A percentile compares a stretch with the other conserved stretches of the same genome.
Evolutionary conservation across 2,888 invertebrate genomes (phyloP).

Genomic region (Pterobdella sp.): DNA sequence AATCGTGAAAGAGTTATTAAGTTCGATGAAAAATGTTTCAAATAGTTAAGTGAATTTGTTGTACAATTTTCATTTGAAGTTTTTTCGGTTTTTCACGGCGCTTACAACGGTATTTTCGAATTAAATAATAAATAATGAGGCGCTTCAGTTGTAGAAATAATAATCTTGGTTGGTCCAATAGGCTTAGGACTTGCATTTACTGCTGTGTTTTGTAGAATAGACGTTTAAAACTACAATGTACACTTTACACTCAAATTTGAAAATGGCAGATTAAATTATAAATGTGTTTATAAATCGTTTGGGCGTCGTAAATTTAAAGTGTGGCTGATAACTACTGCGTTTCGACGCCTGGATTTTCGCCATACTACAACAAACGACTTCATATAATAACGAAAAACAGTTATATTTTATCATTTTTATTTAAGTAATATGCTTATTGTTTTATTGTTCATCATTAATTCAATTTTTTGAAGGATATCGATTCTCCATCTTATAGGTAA

Average conservation of each 20-base stretch:
- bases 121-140: neutral
- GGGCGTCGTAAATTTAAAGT: neutral
- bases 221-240: constrained; percentile 1
- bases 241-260: constrained; percentile 3
- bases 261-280: neutral
- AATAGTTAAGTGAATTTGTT: neutral
- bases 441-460: neutral
- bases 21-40: neutral
- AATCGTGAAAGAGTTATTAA: neutral
- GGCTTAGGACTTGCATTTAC: constrained; percentile 13
- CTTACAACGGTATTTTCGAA: too few relatives aligned
- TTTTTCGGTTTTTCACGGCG: too few relatives aligned
- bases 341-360: constrained; percentile 4
- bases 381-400: neutral
- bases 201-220: constrained; percentile 14
- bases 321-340: neutral
- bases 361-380: constrained; percentile 3
- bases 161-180: constrained; percentile 7
- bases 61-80: neutral
- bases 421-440: neutral
- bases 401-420: neutral
- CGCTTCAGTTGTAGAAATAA: constrained; percentile 12
- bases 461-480: constrained; percentile 2
- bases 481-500: neutral
- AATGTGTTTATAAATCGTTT: neutral